phyloP scores from a whole-genome alignment of 2,888 invertebrate species.

The Ornithoptera alexandrae region DNA sequence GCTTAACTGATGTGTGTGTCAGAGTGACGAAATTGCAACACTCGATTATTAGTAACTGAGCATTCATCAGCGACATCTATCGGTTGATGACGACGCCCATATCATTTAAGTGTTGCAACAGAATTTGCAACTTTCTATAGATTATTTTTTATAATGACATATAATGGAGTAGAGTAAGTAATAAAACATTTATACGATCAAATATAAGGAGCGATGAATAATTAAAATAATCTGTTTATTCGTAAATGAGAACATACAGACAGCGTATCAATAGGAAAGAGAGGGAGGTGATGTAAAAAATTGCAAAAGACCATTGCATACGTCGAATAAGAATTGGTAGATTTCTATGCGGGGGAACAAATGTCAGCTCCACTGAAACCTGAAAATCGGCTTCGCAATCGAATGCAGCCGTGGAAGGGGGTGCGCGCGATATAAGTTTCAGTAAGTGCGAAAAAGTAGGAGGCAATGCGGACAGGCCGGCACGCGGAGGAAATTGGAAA shows the following conservation, averaged over 20 bases:
- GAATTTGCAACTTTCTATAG: too few species aligned
- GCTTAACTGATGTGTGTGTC: too few species aligned
- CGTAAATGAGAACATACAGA: background rate
- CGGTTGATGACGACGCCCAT: too few species aligned
- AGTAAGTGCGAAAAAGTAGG: conserved; percentile 47
- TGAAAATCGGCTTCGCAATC: conserved; percentile 67
- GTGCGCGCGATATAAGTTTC: conserved; percentile 28
- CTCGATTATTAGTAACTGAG: too few species aligned
- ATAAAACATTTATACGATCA: background rate
- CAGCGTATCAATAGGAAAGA: background rate
- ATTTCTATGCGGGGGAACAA: conserved; percentile 59
- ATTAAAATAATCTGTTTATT: background rate
- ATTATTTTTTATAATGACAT: too few species aligned
- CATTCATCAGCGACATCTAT: too few species aligned
- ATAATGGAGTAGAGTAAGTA: background rate
- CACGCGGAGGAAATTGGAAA: conserved; percentile 71
- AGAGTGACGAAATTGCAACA: too few species aligned
- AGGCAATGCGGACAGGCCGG: conserved; percentile 64
- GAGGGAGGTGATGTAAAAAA: background rate
- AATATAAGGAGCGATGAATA: background rate
- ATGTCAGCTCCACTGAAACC: conserved; percentile 51
- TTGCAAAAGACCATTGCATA: conserved; percentile 39
- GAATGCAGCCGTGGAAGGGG: conserved; percentile 49
- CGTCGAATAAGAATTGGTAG: conserved; percentile 59
- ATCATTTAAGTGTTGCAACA: too few species aligned